Evolutionary conservation across 2,797 vertebrate species (phyloP).

Genomic region (Sparidentex hasta): DNA sequence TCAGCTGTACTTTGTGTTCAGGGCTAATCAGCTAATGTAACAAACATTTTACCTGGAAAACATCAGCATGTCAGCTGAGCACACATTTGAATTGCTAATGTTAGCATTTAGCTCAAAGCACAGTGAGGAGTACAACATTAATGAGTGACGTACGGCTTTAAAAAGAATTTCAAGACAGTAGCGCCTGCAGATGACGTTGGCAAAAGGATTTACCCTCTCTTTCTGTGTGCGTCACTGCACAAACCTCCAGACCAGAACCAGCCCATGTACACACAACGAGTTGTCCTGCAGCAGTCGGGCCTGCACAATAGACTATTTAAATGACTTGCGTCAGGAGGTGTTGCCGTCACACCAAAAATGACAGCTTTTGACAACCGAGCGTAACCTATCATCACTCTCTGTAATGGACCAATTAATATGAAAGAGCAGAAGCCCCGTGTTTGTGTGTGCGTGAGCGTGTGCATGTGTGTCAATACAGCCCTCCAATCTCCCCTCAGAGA

Average conservation of each 20-base stretch:
- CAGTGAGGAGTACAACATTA: background rate
- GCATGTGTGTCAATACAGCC: conserved; percentile 48
- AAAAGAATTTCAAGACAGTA: background rate
- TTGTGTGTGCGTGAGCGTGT: conserved; percentile 13
- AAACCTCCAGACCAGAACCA: conserved; percentile 19
- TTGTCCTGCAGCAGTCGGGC: conserved; percentile 16
- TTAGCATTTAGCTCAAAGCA: background rate
- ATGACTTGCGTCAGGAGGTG: conserved; percentile 67
- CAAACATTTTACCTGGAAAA: background rate
- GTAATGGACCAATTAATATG: conserved; percentile 82
- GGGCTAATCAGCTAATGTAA: background rate
- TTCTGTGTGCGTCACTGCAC: conserved; percentile 11
- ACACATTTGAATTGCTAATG: background rate
- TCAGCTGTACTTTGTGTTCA: background rate
- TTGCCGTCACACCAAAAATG: conserved; percentile 64
- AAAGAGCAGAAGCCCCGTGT: conserved; percentile 60
- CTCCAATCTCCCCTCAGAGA: conserved; percentile 85
- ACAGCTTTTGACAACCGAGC: conserved; percentile 73
- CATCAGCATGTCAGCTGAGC: background rate
- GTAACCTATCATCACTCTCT: conserved; percentile 75
- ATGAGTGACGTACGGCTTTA: background rate
- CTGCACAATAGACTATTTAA: conserved; percentile 69
- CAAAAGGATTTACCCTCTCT: background rate
- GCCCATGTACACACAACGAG: conserved; percentile 24
- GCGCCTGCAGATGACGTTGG: background rate